Evolutionary conservation across 2,113 vertebrate genomes (phyloP), one percentile per base, ranked within the genome.

Genomic region (Paraplagusia blochii): DNA sequence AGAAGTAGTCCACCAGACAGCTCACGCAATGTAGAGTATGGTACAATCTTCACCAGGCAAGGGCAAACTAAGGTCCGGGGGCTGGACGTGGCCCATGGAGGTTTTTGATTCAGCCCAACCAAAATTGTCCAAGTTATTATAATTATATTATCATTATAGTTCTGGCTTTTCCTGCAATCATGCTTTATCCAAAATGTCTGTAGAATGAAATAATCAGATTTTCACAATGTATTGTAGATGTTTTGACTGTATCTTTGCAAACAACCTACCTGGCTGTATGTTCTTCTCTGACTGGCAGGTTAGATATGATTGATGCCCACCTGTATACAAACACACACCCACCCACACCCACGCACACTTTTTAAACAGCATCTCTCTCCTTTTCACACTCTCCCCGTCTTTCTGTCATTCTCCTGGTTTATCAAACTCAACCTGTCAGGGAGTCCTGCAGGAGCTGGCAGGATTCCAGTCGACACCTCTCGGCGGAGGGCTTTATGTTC

Each of bases 391-490:
- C 44, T 39, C 34, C 54, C 38, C 12, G 11, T 40, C 9, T 42
- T 42, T 44, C 40, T 42, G n/a, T 66, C 53, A 52, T 17, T 39
- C 55, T 46, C 11, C 43, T 36, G 35, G 15, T 74, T 78, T 80
- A 74, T 82, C 73, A 79, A 79, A 72, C 66, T 45, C 61, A 55
- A 45, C 58, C 67, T 76, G 79, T 82, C 79, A 77, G 58, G 72
- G 72, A 75, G 53, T 53, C 53, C 55, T 34, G 54, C 65, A 17
- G 63, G 74, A 72, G 63, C 76, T 64, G 47, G 39, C 35, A 2
- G 55, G 67, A 65, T 81, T 80, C 74, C 69, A 52, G 53, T 72
- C 63, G 59, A 70, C 65, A 61, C 53, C 35, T 61, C 71, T 63
- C 44, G 66, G 49, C 74, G 56, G 53, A 76, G 43, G 59, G 59